phyloP scores from a whole-genome alignment of 30 jellyfish, hydroid and myxozoan genomes.

The Aurelia coerulea region DNA sequence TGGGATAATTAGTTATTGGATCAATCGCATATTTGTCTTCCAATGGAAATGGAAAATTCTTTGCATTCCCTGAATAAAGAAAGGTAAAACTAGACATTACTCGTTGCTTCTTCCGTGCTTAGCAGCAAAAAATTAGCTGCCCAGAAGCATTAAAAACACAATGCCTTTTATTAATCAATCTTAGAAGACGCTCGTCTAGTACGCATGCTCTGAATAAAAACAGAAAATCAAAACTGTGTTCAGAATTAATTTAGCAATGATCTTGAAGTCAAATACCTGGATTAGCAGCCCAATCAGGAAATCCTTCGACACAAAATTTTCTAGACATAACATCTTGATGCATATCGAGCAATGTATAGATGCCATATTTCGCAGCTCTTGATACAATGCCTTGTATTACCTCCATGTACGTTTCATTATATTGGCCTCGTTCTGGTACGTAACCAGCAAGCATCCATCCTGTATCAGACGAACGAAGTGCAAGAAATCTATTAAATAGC shows the following conservation, averaged over 20 bases:
- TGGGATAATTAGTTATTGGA: conserved; percentile 94
- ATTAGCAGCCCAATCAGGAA: conserved; percentile 97
- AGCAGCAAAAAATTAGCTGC: no score
- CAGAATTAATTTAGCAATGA: no score
- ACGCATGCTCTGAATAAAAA: not conserved
- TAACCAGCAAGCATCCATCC: conserved; percentile 99
- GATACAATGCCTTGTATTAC: conserved; percentile 74
- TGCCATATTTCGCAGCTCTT: conserved; percentile 91
- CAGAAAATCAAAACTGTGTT: not conserved
- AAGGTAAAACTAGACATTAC: not conserved
- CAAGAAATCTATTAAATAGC: no score
- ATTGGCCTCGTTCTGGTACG: conserved; percentile 88
- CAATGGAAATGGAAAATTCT: conserved; percentile 87
- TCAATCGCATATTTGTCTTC: conserved; percentile 78
- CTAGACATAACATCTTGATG: conserved; percentile 97
- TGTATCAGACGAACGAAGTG: not conserved
- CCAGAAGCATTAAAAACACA: no score
- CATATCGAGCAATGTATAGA: conserved; percentile 91
- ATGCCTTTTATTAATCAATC: no score
- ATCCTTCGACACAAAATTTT: conserved; percentile 94
- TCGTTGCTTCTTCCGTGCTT: no score
- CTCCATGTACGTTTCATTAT: conserved; percentile 84
- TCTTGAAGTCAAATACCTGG: conserved; percentile 42
- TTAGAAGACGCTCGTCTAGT: no score
- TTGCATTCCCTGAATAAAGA: conserved; percentile 70